Percentiles rank a stretch among this genome's conserved stretches.
These are phyloP conservation scores for Manduca sexta DNA, from an alignment of 1,140 invertebrate genomes.

Conservation along the genomic window DNA sequence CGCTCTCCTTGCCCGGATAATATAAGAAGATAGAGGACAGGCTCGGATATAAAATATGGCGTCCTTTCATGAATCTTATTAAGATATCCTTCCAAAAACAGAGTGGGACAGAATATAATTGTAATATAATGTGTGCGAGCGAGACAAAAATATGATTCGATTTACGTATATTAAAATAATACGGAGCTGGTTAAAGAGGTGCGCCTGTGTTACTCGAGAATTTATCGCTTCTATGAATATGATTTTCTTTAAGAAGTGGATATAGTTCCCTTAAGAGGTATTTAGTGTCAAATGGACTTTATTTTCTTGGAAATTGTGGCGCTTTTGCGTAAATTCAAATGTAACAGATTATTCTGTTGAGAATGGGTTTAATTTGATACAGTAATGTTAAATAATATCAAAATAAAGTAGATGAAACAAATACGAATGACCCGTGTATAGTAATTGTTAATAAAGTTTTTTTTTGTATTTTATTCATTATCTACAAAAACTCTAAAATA, in stretches of 20 bases:
- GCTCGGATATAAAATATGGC: slow-evolving; percentile 80
- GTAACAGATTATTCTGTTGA: no score
- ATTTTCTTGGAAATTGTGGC: not conserved
- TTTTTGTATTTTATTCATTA: no score
- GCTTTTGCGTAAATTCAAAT: no score
- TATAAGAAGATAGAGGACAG: slow-evolving; percentile 75
- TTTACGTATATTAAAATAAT: slow-evolving; percentile 73
- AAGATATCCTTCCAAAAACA: slow-evolving; percentile 76
- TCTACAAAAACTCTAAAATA: no score
- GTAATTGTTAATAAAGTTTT: no score
- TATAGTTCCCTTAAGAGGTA: slow-evolving; percentile 52
- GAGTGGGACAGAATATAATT: slow-evolving; percentile 34
- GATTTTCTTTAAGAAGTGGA: slow-evolving; percentile 65
- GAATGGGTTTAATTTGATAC: not conserved
- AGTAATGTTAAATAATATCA: not conserved
- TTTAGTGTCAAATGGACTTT: slow-evolving; percentile 40
- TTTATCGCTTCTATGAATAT: slow-evolving; percentile 69
- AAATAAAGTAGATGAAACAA: not conserved
- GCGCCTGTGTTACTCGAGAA: slow-evolving; percentile 40
- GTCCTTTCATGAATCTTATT: slow-evolving; percentile 83
- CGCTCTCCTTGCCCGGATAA: slow-evolving; percentile 67
- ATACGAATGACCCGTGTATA: no score
- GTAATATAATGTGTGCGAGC: slow-evolving; percentile 8
- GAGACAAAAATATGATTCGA: slow-evolving; percentile 34
- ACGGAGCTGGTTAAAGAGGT: slow-evolving; percentile 65